Conservation (phyloP, 2,888 invertebrate species). For the Tetragonula carbonaria region DNA sequence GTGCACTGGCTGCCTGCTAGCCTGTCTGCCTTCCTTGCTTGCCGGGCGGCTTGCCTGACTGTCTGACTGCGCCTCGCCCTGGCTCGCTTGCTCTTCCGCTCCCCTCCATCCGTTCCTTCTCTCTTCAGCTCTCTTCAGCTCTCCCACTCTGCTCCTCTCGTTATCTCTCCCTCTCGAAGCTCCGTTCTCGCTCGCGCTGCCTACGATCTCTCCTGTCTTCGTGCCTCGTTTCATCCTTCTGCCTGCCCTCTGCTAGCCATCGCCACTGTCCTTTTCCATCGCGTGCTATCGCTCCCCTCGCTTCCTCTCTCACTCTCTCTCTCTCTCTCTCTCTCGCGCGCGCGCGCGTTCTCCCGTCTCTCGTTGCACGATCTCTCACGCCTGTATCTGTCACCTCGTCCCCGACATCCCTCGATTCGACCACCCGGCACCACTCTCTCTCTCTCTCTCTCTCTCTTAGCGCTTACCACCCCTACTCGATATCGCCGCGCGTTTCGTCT, state of each 20-base stretch:
- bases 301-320: constrained; percentile 5
- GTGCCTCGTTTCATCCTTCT: constrained; percentile 42
- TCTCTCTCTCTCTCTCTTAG: constrained; percentile 6
- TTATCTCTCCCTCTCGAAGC: constrained; percentile 65
- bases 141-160: constrained; percentile 67
- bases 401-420: constrained; percentile 27
- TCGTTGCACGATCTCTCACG: constrained; percentile 59
- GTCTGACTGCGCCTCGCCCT: constrained; percentile 81
- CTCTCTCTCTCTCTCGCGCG: background rate
- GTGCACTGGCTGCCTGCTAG: constrained; percentile 84
- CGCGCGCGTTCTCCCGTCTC: background rate
- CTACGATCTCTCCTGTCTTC: constrained; percentile 54
- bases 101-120: constrained; percentile 70
- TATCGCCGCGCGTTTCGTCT: background rate
- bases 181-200: constrained; percentile 31
- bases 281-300: constrained; percentile 6
- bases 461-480: constrained; percentile 7
- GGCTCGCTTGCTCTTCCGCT: constrained; percentile 73
- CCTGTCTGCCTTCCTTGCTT: constrained; percentile 83
- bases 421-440: background rate
- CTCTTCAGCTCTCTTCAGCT: constrained; percentile 75
- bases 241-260: background rate
- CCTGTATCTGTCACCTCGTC: constrained; percentile 37
- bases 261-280: constrained; percentile 20
- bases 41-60: constrained; percentile 80